phyloP scores from a whole-genome alignment of 2,113 vertebrate genomes.

The Rhinolophus ferrumequinum region DNA sequence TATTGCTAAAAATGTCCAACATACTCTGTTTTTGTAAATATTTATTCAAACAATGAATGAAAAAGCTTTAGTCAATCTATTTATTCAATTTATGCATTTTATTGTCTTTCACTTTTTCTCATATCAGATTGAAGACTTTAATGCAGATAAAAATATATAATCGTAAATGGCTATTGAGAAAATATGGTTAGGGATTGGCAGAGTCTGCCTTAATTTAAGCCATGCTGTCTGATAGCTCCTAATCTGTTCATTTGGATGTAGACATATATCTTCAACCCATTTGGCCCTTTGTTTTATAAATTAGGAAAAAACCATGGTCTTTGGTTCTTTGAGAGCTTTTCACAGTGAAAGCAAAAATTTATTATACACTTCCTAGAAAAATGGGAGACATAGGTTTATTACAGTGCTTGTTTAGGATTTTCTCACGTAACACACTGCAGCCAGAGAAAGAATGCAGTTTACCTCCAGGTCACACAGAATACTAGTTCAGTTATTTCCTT shows the following conservation, averaged over 20 bases:
- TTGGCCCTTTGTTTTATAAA: not conserved
- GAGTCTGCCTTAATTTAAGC: not conserved
- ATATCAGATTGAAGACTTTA: not conserved
- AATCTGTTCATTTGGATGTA: not conserved
- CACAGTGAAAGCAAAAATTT: not conserved
- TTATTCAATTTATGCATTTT: not conserved
- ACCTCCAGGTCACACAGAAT: not conserved
- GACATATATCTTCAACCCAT: not conserved
- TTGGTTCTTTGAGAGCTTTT: not conserved
- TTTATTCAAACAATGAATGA: not conserved
- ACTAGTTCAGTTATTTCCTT: not conserved
- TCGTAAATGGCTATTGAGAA: not conserved
- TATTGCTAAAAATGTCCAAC: not conserved
- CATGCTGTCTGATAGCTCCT: not conserved
- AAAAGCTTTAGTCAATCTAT: not conserved
- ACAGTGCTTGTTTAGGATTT: not conserved
- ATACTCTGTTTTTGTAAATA: not conserved
- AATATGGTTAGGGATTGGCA: not conserved
- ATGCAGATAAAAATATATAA: not conserved
- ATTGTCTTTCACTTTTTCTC: not conserved
- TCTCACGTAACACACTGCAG: not conserved
- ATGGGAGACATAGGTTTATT: not conserved
- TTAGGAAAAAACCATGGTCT: not conserved
- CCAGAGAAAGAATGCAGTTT: not conserved
- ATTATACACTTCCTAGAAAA: not conserved